A percentile compares a stretch with the other conserved stretches of the same genome.
Conservation (phyloP, 1,140 invertebrate species). For the Saxidomus purpurata region DNA sequence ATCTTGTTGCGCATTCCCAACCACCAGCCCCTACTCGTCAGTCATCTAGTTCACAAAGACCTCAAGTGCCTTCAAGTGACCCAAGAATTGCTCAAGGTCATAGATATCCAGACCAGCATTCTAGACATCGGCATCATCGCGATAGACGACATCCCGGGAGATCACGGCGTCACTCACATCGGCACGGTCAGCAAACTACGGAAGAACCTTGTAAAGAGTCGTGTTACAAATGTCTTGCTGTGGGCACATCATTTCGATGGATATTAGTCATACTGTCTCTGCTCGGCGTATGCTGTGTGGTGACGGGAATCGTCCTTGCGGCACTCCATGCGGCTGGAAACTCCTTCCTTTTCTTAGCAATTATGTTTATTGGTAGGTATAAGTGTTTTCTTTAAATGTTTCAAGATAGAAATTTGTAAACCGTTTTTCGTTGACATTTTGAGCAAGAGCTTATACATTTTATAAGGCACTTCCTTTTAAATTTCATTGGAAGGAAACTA, state of each 20-base stretch:
- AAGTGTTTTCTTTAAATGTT: neutral
- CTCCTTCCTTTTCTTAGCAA: slow-evolving; percentile 83
- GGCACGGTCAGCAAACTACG: slow-evolving; percentile 61
- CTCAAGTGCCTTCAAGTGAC: slow-evolving; percentile 55
- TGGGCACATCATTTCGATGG: slow-evolving; percentile 83
- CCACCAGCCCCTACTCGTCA: slow-evolving; percentile 22
- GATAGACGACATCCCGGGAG: slow-evolving; percentile 57
- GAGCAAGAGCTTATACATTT: too few relatives aligned
- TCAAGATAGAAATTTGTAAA: too few relatives aligned
- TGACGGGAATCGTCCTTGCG: slow-evolving; percentile 85
- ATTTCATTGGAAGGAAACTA: too few relatives aligned
- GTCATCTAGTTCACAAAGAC: slow-evolving; percentile 58
- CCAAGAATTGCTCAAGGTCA: slow-evolving; percentile 50
- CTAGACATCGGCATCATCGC: slow-evolving; percentile 62
- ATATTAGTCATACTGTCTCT: slow-evolving; percentile 84
- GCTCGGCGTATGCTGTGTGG: slow-evolving; percentile 84
- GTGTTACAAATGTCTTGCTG: slow-evolving; percentile 83
- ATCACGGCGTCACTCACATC: slow-evolving; percentile 68
- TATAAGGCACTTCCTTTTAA: too few relatives aligned
- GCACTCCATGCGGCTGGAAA: slow-evolving; percentile 82
- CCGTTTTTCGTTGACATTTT: too few relatives aligned
- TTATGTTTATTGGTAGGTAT: slow-evolving; percentile 86
- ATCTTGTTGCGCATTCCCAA: slow-evolving; percentile 62
- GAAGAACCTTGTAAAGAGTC: slow-evolving; percentile 79
- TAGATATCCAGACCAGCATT: slow-evolving; percentile 43